A percentile compares a stretch with the other conserved stretches of the same genome.
These are phyloP conservation scores for Dryobota labecula DNA, from an alignment of 2,888 invertebrate species.

Conservation along the genomic window DNA sequence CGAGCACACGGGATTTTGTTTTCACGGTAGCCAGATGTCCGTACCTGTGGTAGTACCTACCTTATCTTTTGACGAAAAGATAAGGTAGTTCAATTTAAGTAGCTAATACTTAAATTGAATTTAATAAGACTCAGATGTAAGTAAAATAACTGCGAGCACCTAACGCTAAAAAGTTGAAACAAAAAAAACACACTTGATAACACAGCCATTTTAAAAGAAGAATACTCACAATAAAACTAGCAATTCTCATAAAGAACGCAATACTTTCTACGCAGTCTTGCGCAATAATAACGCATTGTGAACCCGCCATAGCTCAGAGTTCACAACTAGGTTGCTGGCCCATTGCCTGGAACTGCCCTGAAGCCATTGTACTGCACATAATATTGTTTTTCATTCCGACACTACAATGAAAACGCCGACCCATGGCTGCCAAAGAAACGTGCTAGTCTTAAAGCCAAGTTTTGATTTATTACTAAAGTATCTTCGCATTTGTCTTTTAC, in stretches of 20 bases:
- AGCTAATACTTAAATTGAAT: background rate
- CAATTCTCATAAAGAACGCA: conserved; percentile 3
- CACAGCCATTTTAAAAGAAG: background rate
- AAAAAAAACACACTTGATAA: background rate
- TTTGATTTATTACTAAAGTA: conserved; percentile 53
- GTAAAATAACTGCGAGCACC: background rate
- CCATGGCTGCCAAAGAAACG: conserved; percentile 54
- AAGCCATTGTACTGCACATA: conserved; percentile 51
- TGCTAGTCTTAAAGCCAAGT: conserved; percentile 46
- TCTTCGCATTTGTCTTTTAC: conserved; percentile 22
- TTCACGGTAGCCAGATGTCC: too few species aligned
- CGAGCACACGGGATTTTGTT: too few species aligned
- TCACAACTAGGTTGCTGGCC: conserved; percentile 50
- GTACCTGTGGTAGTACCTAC: too few species aligned
- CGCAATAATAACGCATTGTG: conserved; percentile 49
- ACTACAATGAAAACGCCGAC: conserved; percentile 37
- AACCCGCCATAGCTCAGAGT: conserved; percentile 26
- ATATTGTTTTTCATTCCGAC: conserved; percentile 55
- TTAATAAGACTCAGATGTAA: background rate
- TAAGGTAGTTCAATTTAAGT: too few species aligned
- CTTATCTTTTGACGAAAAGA: background rate
- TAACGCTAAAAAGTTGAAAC: background rate
- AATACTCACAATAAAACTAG: conserved; percentile 12
- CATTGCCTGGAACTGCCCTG: conserved; percentile 40
- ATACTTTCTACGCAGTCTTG: conserved; percentile 28